phyloP scores from a whole-genome alignment of 2,797 vertebrate genomes.

The Syncerus caffer region DNA sequence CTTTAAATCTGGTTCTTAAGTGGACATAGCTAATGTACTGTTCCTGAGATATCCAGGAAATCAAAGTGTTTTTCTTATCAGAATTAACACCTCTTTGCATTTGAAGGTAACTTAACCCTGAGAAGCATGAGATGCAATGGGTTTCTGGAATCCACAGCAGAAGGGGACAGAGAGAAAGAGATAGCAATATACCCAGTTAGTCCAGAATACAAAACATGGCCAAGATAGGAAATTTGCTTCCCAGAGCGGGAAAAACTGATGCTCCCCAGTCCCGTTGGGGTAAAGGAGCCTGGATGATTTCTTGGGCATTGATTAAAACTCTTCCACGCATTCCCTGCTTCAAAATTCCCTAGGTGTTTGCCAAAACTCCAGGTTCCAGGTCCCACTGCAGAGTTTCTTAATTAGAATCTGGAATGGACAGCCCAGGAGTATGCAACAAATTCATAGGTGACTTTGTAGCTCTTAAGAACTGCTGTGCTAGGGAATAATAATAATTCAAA shows the following conservation, averaged over 20 bases:
- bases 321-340: neutral
- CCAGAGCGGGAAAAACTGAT: rapidly evolving
- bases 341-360: neutral
- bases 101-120: neutral
- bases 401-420: neutral
- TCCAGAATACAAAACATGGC: too few relatives aligned
- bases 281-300: neutral
- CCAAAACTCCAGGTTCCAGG: neutral
- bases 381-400: neutral
- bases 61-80: neutral
- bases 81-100: neutral
- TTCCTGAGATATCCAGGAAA: neutral
- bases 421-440: neutral
- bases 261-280: rapidly evolving
- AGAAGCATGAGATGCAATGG: neutral
- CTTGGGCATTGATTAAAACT: neutral
- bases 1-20: neutral
- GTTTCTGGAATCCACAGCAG: neutral
- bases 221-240: neutral
- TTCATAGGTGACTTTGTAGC: neutral
- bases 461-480: neutral
- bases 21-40: too few relatives aligned
- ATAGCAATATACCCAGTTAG: neutral
- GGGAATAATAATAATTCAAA: neutral
- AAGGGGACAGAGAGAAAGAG: neutral